phyloP scores from a whole-genome alignment of 2,888 invertebrate genomes.

The Seira ritae region DNA sequence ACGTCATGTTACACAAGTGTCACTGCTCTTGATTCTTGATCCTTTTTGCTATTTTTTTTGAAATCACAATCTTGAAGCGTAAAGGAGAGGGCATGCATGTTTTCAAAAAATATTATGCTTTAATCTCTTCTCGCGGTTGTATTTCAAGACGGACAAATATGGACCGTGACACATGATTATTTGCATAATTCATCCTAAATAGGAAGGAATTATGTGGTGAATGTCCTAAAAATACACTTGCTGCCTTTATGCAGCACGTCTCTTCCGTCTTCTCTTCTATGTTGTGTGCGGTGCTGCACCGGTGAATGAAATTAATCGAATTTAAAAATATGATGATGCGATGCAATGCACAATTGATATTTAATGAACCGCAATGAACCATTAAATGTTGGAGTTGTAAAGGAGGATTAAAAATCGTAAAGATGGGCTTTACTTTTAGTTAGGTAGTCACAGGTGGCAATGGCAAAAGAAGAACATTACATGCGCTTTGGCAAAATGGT shows the following conservation, averaged over 20 bases:
- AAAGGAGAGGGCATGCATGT: too few species aligned
- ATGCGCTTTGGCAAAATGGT: too few species aligned
- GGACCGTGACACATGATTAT: constrained; percentile 64
- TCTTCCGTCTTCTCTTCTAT: constrained; percentile 10
- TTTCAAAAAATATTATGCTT: not conserved
- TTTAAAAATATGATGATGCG: too few species aligned
- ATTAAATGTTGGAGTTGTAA: not conserved
- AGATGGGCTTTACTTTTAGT: too few species aligned
- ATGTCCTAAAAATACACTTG: constrained; percentile 52
- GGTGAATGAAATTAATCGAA: constrained; percentile 21
- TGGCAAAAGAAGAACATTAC: too few species aligned
- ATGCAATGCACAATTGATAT: constrained; percentile 51
- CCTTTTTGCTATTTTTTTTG: constrained; percentile 5
- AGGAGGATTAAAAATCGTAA: constrained; percentile 20
- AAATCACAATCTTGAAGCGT: too few species aligned
- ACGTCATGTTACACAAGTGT: constrained; percentile 34
- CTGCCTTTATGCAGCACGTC: constrained; percentile 34
- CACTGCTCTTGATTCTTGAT: constrained; percentile 51
- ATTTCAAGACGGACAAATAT: constrained; percentile 36
- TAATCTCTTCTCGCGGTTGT: not conserved
- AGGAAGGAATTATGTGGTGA: constrained; percentile 51
- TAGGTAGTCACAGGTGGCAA: too few species aligned
- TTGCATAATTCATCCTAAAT: constrained; percentile 44
- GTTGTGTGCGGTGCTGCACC: too few species aligned
- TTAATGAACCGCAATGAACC: constrained; percentile 59